Evolutionary conservation across 2,888 invertebrate species (phyloP).

Genomic region (Rhingia campestris): DNA sequence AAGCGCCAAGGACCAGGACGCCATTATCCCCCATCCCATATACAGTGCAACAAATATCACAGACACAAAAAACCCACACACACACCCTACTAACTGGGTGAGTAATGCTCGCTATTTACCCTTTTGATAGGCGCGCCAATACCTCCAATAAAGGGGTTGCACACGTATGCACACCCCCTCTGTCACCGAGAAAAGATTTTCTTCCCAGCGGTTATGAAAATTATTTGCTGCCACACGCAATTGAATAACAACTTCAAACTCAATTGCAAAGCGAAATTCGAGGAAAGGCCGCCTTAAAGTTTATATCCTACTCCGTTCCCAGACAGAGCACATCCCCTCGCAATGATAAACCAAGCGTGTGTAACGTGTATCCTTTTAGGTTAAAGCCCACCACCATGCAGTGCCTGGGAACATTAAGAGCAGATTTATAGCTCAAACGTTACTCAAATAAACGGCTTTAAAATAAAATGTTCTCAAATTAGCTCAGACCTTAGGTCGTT

Average conservation of each 20-base stretch:
- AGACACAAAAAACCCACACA: constrained; percentile 43
- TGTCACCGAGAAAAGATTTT: not conserved
- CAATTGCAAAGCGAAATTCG: constrained; percentile 50
- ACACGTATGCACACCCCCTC: not conserved
- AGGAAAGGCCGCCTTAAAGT: constrained; percentile 26
- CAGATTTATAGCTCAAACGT: constrained; percentile 67
- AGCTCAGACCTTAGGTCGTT: constrained; percentile 71
- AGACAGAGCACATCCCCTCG: constrained; percentile 10
- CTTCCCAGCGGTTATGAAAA: constrained; percentile 58
- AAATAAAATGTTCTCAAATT: constrained; percentile 75
- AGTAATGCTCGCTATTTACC: constrained; percentile 67
- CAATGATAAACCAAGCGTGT: constrained; percentile 41
- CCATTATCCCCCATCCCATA: constrained; percentile 13
- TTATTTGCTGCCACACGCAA: constrained; percentile 69
- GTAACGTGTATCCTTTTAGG: constrained; percentile 52
- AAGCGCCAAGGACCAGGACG: constrained; percentile 36
- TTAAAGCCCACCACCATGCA: not conserved
- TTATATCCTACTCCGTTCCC: constrained; percentile 9
- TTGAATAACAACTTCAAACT: constrained; percentile 69
- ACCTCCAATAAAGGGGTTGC: constrained; percentile 41
- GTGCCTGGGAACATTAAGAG: constrained; percentile 55
- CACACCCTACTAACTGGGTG: constrained; percentile 37
- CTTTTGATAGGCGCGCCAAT: constrained; percentile 71
- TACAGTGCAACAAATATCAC: constrained; percentile 57
- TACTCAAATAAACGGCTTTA: constrained; percentile 73